phyloP scores from a whole-genome alignment of 2,888 invertebrate genomes.

The Xestia xanthographa region DNA sequence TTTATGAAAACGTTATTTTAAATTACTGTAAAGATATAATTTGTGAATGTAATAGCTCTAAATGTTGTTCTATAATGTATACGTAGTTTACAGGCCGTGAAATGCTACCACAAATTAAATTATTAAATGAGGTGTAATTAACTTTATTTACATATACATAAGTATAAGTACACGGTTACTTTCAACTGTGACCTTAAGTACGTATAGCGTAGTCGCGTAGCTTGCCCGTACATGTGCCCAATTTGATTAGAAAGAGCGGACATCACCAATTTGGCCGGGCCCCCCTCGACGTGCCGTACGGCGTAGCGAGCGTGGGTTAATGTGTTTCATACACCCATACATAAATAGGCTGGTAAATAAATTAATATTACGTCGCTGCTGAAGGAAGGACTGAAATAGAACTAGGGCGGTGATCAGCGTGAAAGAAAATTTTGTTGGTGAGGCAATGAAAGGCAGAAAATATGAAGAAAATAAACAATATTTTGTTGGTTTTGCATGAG shows the following conservation, averaged over 20 bases:
- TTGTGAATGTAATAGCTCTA: too few species aligned
- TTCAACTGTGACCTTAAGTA: conserved; percentile 64
- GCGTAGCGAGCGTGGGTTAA: conserved; percentile 67
- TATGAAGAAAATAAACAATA: neutral
- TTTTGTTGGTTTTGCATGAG: neutral
- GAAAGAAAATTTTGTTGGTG: conserved; percentile 16
- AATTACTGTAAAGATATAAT: too few species aligned
- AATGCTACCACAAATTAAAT: too few species aligned
- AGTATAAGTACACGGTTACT: conserved; percentile 24
- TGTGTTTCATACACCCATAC: conserved; percentile 49
- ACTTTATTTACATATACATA: too few species aligned
- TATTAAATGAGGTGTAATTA: too few species aligned
- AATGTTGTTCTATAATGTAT: too few species aligned
- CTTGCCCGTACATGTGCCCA: conserved; percentile 76
- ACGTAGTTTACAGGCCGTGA: too few species aligned
- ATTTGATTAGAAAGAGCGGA: conserved; percentile 86
- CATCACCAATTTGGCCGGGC: conserved; percentile 83
- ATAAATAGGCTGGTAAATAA: conserved; percentile 47
- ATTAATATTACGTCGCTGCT: conserved; percentile 42
- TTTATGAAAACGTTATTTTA: too few species aligned
- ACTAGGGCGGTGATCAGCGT: conserved; percentile 20
- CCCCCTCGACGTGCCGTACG: conserved; percentile 73
- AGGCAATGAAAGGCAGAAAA: neutral
- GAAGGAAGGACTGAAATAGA: conserved; percentile 55
- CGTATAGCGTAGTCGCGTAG: conserved; percentile 45